Conservation (phyloP, 2,113 vertebrate species). For the Triplophysa rosa region DNA sequence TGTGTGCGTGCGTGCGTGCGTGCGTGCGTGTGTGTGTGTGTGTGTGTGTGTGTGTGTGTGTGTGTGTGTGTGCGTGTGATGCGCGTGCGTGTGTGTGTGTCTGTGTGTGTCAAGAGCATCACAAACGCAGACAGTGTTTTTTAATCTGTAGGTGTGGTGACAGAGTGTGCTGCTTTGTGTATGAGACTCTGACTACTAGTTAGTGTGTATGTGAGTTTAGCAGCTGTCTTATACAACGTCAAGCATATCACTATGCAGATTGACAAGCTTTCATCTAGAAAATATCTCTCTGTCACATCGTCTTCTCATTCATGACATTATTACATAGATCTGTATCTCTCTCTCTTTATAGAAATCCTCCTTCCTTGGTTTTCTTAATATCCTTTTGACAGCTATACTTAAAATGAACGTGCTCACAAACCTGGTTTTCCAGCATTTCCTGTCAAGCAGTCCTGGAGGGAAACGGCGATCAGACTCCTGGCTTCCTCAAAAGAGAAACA, state of each 20-base stretch:
- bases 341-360: neutral
- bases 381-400: neutral
- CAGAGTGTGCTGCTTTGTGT: constrained; percentile 14
- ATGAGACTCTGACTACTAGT: constrained; percentile 6
- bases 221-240: constrained; percentile 19
- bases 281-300: constrained; percentile 6
- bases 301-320: constrained; percentile 6
- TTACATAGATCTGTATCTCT: neutral
- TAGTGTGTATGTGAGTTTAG: constrained; percentile 16
- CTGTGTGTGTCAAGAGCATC: constrained; percentile 5
- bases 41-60: constrained; percentile 12
- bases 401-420: constrained; percentile 32
- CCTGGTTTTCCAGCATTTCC: constrained; percentile 44
- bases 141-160: constrained; percentile 20
- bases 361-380: neutral
- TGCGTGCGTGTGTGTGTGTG: constrained; percentile 13
- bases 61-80: constrained; percentile 11
- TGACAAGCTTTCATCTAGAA: constrained; percentile 21
- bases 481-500: constrained; percentile 49
- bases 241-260: constrained; percentile 20
- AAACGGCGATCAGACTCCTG: constrained; percentile 33
- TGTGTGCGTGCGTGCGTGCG: no score
- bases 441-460: constrained; percentile 42
- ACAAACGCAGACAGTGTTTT: constrained; percentile 34
- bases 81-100: no score